Base-by-base conservation (phyloP, 1,140 invertebrate genomes). In the Pseudomyrmex sp. region DNA sequence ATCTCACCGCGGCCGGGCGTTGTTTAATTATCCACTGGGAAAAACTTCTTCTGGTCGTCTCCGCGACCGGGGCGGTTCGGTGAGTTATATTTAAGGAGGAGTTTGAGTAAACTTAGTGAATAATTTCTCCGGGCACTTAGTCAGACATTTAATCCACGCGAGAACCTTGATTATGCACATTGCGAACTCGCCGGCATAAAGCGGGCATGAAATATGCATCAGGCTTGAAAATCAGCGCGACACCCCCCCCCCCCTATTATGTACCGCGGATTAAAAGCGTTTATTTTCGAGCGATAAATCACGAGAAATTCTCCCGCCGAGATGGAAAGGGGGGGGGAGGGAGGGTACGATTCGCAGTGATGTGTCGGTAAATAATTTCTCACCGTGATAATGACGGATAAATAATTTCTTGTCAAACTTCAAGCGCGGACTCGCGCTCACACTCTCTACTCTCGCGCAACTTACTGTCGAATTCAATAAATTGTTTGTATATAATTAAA, bases 71-170 rank as follows among this genome's bases (percentile, higher is more conserved):
- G 7, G 65, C 65, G 5, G 35, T 35, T 35, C 5, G 4, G 35
- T 35, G 76, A 79, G 54, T 79, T 80, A 70, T 69, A 72, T 72
- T 70, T 80, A 80, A 80, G 76, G 66, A 80, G 66, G 20, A 80
- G 66, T 72, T 72, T 72, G 66, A 72, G 54, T 80, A 80, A 79
- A 61, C 76, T 80, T 80, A 18, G 54, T 80, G 66, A 80, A 80
- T 80, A 80, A 80, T 80, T 72, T 80, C 76, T 80, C 69, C 54
- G 66, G 76, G 76, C 68, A 70, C 52, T 79, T 70, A 79, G 65
- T 79, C 76, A 59, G 66, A 80, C 54, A 72, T 72, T 80, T 80
- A 80, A 80, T 80, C 76, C 66, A 72, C 66, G 66, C 76, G 20
- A 68, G 76, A 70, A 68, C 54, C 54, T 80, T 80, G 44, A 80